A percentile compares a stretch with the other conserved stretches of the same genome.
These are phyloP conservation scores for Tribolium madens DNA, from an alignment of 1,140 invertebrate species.

Conservation along the genomic window DNA sequence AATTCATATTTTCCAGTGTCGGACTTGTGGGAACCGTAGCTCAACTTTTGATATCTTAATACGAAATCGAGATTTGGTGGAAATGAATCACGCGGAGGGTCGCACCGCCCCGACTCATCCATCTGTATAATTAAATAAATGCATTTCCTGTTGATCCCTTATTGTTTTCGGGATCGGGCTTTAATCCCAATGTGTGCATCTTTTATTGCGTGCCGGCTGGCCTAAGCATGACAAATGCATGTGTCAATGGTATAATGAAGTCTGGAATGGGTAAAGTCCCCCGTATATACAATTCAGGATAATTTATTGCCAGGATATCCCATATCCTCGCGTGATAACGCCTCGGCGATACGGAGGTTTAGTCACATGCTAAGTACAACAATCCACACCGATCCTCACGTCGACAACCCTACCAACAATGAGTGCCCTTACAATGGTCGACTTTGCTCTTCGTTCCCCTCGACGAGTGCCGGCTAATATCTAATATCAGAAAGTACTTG, in stretches of 20 bases:
- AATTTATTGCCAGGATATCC: conserved; percentile 60
- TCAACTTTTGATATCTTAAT: conserved; percentile 50
- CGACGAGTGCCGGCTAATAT: conserved; percentile 50
- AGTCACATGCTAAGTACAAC: conserved; percentile 49
- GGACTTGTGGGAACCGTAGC: conserved; percentile 53
- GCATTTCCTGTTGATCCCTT: conserved; percentile 49
- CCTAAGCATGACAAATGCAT: conserved; percentile 56
- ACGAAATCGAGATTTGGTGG: conserved; percentile 10
- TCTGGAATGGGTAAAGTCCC: conserved; percentile 52
- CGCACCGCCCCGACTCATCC: conserved; percentile 7
- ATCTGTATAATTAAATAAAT: conserved; percentile 57
- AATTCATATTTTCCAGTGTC: conserved; percentile 60
- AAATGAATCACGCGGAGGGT: conserved; percentile 30
- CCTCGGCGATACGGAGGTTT: conserved; percentile 47
- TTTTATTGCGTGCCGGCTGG: conserved; percentile 53
- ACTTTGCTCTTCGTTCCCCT: not conserved
- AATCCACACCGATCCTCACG: conserved; percentile 37
- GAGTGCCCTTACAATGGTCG: not conserved
- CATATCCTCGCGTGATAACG: conserved; percentile 59
- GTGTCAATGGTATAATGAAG: conserved; percentile 58
- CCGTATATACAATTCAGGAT: conserved; percentile 49
- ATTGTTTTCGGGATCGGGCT: conserved; percentile 41
- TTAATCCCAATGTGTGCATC: conserved; percentile 53
- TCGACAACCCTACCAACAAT: not conserved
- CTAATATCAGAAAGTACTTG: conserved; percentile 57